Percentiles rank a stretch among this genome's conserved stretches.
Evolutionary conservation across 2,888 invertebrate genomes (phyloP).

Genomic region (Octonoba sinensis): DNA sequence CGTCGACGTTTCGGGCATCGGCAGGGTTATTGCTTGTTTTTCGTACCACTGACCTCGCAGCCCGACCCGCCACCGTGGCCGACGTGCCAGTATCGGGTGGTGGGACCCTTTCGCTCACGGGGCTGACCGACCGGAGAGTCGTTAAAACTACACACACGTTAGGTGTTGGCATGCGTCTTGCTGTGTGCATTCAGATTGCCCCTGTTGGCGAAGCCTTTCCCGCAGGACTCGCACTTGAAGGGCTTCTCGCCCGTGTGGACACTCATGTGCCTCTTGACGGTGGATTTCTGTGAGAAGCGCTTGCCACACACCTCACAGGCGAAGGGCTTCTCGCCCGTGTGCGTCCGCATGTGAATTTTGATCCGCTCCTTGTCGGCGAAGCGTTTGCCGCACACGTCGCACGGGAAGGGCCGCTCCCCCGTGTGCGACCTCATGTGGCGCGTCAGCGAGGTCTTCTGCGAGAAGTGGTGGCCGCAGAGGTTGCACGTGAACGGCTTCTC

Average conservation of each 20-base stretch:
- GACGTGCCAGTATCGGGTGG: too few species aligned
- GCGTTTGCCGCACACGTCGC: slow-evolving; percentile 66
- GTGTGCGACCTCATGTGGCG: slow-evolving; percentile 77
- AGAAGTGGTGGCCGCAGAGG: slow-evolving; percentile 81
- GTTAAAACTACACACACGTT: slow-evolving; percentile 6
- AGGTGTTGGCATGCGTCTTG: slow-evolving; percentile 67
- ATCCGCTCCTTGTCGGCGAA: slow-evolving; percentile 67
- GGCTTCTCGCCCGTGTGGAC: slow-evolving; percentile 79
- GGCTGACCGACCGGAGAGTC: too few species aligned
- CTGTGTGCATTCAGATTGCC: slow-evolving; percentile 67
- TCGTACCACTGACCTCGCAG: too few species aligned
- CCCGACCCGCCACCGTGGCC: too few species aligned
- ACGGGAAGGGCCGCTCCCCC: slow-evolving; percentile 69
- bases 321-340: slow-evolving; percentile 68
- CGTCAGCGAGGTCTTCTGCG: slow-evolving; percentile 83
- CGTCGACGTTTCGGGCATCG: too few species aligned
- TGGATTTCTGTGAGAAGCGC: slow-evolving; percentile 67
- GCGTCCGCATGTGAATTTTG: slow-evolving; percentile 67
- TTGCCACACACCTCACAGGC: slow-evolving; percentile 67
- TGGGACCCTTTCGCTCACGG: too few species aligned
- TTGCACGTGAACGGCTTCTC: slow-evolving; percentile 80
- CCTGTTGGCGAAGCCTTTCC: slow-evolving; percentile 77
- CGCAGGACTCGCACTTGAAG: slow-evolving; percentile 82
- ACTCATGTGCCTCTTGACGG: slow-evolving; percentile 71
- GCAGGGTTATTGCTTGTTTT: too few species aligned